Percentiles rank a stretch among this genome's conserved stretches.
Conservation (phyloP, 2,797 vertebrate genomes). For the Tapera naevia region DNA sequence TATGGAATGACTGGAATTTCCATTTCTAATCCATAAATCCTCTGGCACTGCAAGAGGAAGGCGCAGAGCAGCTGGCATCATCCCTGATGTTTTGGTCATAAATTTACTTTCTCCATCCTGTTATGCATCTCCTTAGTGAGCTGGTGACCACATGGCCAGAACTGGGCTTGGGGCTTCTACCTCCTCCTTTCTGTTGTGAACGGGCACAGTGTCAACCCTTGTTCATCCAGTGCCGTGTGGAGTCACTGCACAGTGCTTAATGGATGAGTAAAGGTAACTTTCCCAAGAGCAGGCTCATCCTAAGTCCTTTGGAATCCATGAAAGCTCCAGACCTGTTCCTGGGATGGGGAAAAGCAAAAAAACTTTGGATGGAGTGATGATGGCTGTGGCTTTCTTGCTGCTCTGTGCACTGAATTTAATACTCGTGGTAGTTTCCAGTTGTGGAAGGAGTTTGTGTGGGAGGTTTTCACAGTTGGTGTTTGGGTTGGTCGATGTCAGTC, state of each 20-base stretch:
- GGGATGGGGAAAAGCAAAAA: background rate
- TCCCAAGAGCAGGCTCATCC: background rate
- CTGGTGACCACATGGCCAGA: background rate
- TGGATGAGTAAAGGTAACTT: background rate
- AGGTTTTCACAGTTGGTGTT: background rate
- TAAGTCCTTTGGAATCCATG: background rate
- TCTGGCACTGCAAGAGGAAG: background rate
- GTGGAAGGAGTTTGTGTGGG: background rate
- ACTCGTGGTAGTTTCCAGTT: background rate
- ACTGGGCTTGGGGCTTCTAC: background rate
- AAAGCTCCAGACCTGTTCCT: background rate
- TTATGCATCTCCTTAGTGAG: background rate
- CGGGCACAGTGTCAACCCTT: background rate
- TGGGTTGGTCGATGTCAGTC: background rate
- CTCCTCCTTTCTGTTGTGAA: background rate
- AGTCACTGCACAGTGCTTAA: background rate
- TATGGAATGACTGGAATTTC: slow-evolving; percentile 49
- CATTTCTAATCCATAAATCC: slow-evolving; percentile 43
- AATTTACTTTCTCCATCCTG: slow-evolving; percentile 13
- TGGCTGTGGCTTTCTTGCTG: background rate
- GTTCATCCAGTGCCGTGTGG: background rate
- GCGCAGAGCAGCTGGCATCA: background rate
- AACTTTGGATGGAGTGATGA: background rate
- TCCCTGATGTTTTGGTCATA: background rate
- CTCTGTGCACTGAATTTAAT: background rate